Base-by-base conservation (phyloP, 2,797 vertebrate genomes). In the Gastrophryne carolinensis region DNA sequence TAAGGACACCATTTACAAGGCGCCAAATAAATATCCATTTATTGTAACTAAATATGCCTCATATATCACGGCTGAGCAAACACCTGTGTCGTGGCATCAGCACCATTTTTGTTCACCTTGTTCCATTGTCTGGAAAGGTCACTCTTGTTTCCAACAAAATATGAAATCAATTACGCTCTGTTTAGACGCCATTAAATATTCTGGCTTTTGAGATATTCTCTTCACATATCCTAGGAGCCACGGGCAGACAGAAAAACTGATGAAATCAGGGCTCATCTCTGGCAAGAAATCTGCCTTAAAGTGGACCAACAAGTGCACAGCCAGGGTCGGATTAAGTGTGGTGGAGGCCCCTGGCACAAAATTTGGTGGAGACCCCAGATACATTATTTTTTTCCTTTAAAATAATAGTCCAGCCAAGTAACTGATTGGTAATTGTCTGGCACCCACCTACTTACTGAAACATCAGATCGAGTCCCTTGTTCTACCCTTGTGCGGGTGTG, bases 51-150 rank as follows among this genome's bases (percentile, higher is more conserved):
- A 21, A 9, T 35, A 24, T 21, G 24, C 15, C 30, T 13, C n/a
- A 37, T 58, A 34, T 6, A 67, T 67, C 63, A 75, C 29, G 39
- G 62, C 39, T 75, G 15, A 30, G 3, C 23, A 30, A 67, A 26
- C 53, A 21, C 3, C 12, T 19, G 19, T 66, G 30, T 29, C 17
- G 15, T 6, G 35, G 24, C 26, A 58, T 32, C 23, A 44, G 52
- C 37, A 12, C 23, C n/a, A 27, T 15, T 67, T 49, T 34, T 67
- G 39, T 49, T 75, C 23, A 21, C 15, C 57, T 73, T 66, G 39
- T 75, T 60, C 72, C 30, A 49, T 67, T 60, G 50, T 65, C 50
- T 54, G 24, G 6, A 75, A 60, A 50, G 54, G 63, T 34, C 53
- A 60, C 12, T 17, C 9, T 27, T 67, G 15, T 50, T 29, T 15